These are phyloP conservation scores for Parasteatoda lunata DNA, from an alignment of 2,888 invertebrate genomes.

Conservation along the genomic window DNA sequence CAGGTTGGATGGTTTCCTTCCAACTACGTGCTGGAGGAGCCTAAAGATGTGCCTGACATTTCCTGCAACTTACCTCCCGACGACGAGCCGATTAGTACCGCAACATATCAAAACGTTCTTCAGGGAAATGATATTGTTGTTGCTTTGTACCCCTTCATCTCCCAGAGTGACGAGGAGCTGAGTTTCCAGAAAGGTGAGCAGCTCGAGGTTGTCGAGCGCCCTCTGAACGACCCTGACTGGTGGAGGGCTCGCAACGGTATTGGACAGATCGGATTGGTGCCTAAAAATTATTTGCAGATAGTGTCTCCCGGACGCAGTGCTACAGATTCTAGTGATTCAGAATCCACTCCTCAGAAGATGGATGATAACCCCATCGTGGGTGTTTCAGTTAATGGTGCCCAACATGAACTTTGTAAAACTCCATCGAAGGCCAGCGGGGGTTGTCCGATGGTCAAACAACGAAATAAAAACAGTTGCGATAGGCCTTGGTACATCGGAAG, in stretches of 20 bases:
- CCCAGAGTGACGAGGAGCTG: conserved; percentile 95
- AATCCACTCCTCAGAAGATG: conserved; percentile 44
- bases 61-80: conserved; percentile 47
- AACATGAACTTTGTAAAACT: conserved; percentile 60
- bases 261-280: conserved; percentile 95
- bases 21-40: conserved; percentile 83
- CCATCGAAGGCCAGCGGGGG: conserved; percentile 58
- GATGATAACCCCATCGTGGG: conserved; percentile 35
- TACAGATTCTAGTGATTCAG: conserved; percentile 61
- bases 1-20: conserved; percentile 96
- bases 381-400: conserved; percentile 59
- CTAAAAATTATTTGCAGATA: conserved; percentile 92
- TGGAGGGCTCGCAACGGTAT: conserved; percentile 94
- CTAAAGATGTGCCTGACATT: conserved; percentile 56
- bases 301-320: conserved; percentile 57
- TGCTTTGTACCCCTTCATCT: conserved; percentile 84
- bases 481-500: conserved; percentile 97
- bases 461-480: conserved; percentile 96
- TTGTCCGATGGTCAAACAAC: conserved; percentile 63
- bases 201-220: conserved; percentile 95
- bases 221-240: conserved; percentile 99
- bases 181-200: conserved; percentile 98
- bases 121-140: conserved; percentile 86
- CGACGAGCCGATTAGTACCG: conserved; percentile 57
- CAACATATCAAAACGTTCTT: conserved; percentile 67